Evolutionary conservation across 2,113 vertebrate species (phyloP).

Genomic region (Zosterops japonicus): DNA sequence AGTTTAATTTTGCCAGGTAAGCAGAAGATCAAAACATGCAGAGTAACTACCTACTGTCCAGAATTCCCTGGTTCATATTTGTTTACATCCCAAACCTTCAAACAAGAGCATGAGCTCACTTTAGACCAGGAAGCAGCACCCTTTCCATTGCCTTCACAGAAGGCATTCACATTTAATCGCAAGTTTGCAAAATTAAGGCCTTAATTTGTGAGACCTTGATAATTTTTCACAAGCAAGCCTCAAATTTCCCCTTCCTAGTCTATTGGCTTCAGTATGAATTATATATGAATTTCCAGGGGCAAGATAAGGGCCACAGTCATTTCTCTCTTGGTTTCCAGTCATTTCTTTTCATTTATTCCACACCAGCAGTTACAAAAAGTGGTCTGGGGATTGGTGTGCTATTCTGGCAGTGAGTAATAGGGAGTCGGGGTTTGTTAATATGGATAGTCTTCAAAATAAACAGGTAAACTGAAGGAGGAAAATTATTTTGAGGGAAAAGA

Average conservation of each 20-base stretch:
- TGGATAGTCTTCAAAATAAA: conserved; percentile 22
- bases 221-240: not conserved
- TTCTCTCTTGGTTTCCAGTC: conserved; percentile 14
- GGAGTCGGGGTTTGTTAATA: not conserved
- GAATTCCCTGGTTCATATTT: not conserved
- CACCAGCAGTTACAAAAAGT: conserved; percentile 31
- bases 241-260: not conserved
- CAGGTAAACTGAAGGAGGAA: conserved; percentile 49
- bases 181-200: not conserved
- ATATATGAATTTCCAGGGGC: conserved; percentile 27
- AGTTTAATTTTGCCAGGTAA: not conserved
- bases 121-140: not conserved
- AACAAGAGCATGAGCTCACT: not conserved
- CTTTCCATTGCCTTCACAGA: not conserved
- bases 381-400: not conserved
- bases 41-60: not conserved
- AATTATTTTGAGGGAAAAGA: not conserved
- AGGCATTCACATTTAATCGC: not conserved
- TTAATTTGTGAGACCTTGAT: not conserved
- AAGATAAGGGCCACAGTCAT: conserved; percentile 37
- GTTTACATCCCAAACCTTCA: not conserved
- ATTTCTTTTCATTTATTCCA: conserved; percentile 59
- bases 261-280: conserved; percentile 3
- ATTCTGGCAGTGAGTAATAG: conserved; percentile 1
- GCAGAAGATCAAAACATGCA: not conserved